These are phyloP conservation scores for Pyrgilauda ruficollis DNA, from an alignment of 2,113 vertebrate genomes.

Conservation along the genomic window DNA sequence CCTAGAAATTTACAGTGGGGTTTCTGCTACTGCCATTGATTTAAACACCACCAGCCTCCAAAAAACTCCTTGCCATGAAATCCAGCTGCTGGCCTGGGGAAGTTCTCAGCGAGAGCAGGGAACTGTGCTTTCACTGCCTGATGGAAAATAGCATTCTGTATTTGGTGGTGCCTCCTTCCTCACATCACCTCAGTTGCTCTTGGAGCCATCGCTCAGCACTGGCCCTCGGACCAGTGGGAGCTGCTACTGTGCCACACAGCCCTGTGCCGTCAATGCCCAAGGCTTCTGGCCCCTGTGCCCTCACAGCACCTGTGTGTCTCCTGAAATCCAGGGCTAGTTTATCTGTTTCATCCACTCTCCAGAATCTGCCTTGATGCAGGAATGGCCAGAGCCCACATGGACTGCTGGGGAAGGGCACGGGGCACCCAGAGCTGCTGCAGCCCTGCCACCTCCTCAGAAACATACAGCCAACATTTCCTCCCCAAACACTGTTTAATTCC, in stretches of 20 bases:
- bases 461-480: background rate
- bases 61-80: background rate
- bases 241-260: background rate
- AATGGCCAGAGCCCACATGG: rapidly evolving
- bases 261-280: background rate
- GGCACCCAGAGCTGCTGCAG: rapidly evolving
- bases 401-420: background rate
- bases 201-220: background rate
- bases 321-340: background rate
- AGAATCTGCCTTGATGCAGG: background rate
- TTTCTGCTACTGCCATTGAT: slow-evolving; percentile 60
- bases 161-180: background rate
- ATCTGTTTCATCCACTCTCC: background rate
- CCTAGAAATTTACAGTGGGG: slow-evolving; percentile 75
- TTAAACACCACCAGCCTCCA: background rate
- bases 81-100: background rate
- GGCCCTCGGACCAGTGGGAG: background rate
- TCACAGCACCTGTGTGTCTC: background rate
- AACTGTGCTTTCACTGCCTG: background rate
- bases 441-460: background rate
- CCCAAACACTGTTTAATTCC: background rate
- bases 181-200: background rate
- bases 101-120: background rate
- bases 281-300: background rate
- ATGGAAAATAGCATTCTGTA: background rate